Conservation (phyloP, 1,140 invertebrate species). For the Galleria mellonella region DNA sequence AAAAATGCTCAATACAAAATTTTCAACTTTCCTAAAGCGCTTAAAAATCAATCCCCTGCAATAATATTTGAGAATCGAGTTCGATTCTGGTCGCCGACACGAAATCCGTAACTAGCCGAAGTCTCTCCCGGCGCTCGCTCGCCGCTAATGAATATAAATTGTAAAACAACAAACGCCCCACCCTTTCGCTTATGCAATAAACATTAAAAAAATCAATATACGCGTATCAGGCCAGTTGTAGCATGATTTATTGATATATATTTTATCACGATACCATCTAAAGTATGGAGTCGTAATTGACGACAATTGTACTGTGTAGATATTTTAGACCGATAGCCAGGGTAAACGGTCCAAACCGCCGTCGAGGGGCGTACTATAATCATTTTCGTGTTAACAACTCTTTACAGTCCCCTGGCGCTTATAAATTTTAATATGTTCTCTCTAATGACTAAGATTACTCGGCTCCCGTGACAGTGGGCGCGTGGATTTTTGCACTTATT, state of each 20-base stretch:
- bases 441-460: conserved; percentile 48
- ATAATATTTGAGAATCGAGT: no score
- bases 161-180: conserved; percentile 44
- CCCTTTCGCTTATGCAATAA: conserved; percentile 52
- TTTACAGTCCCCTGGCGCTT: conserved; percentile 37
- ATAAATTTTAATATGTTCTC: conserved; percentile 55
- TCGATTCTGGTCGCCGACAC: no score
- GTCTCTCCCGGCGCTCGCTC: not conserved
- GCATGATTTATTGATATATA: conserved; percentile 63
- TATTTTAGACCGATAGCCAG: conserved; percentile 10
- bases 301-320: conserved; percentile 38
- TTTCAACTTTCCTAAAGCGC: no score
- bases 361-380: conserved; percentile 34
- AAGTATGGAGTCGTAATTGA: conserved; percentile 57
- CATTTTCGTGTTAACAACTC: conserved; percentile 65
- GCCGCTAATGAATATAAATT: conserved; percentile 61
- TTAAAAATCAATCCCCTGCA: no score
- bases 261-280: conserved; percentile 65
- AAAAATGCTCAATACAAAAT: no score
- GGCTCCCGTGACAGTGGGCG: conserved; percentile 4
- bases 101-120: no score
- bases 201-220: conserved; percentile 66
- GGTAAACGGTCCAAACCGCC: not conserved
- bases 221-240: conserved; percentile 44
- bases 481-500: conserved; percentile 52